A percentile compares a stretch with the other conserved stretches of the same genome.
Conservation (phyloP, 2,797 vertebrate genomes). For the Artibeus jamaicensis region DNA sequence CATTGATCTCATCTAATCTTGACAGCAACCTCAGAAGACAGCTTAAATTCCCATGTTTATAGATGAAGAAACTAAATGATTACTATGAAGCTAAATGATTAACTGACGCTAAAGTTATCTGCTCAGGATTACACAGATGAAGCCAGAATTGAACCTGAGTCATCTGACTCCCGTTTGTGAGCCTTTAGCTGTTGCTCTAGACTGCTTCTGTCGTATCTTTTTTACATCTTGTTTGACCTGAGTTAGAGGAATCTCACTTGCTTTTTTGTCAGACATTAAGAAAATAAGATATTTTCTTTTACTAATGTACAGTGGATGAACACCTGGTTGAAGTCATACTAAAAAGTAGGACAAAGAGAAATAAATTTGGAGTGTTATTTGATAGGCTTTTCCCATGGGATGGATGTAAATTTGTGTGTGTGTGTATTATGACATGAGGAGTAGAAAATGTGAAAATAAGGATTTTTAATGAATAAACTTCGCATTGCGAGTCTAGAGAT, state of each 20-base stretch:
- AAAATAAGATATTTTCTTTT: not conserved
- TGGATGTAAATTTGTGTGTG: not conserved
- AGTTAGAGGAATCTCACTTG: not conserved
- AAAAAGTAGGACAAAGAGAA: not conserved
- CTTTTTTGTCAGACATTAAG: not conserved
- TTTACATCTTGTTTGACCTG: not conserved
- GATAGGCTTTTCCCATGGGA: not conserved
- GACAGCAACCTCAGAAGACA: not conserved
- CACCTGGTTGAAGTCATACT: not conserved
- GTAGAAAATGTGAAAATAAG: conserved; percentile 35
- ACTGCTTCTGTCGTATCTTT: not conserved
- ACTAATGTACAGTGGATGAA: not conserved
- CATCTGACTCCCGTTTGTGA: not conserved
- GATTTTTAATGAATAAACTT: conserved; percentile 30
- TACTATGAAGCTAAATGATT: not conserved
- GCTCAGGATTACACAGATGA: not conserved
- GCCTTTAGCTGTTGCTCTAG: not conserved
- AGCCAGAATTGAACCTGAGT: not conserved
- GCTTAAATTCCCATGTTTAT: not conserved
- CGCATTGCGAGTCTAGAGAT: not conserved
- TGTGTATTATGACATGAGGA: not conserved
- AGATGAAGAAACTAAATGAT: not conserved
- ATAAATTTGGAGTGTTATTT: not conserved
- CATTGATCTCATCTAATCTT: not conserved
- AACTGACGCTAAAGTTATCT: not conserved